Evolutionary conservation across 2,797 vertebrate genomes (phyloP), one percentile per base, ranked within the genome.

Genomic region (Toxotes lorentzi): DNA sequence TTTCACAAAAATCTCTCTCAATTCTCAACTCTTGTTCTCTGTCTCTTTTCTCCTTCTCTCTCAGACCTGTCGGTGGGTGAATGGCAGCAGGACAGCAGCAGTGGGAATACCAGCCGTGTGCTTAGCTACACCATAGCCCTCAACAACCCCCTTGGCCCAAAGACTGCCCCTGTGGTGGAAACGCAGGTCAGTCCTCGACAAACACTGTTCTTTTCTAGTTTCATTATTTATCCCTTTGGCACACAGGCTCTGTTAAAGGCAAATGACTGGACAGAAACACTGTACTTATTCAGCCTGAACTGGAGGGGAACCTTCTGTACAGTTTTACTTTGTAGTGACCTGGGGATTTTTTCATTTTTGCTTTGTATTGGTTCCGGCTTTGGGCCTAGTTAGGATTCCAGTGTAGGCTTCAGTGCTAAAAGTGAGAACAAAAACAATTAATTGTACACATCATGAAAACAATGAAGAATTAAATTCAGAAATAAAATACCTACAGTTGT

Each of bases 121-220:
- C 93, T 98, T 34, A 96, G 96, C 54, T 98, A 98, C 88, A 97
- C 96, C 85, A 97, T 97, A 59, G 95, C 96, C 73, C 97, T 97
- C 93, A 97, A 95, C 95, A 98, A 97, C 92, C 97, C 97, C 0
- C 93, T 98, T 53, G 97, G 97, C 50, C 97, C 97, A 65, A 97
- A 97, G 88, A 96, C 95, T 0, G 97, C 97, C 40, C 95, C 96
- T 0, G 97, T 96, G 73, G 95, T 97, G 76, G 97, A 98, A 90
- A 97, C 96, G 0, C 97, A 98, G 96, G 97, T 97, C 63, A 84
- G 94, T 77, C 34, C 35, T 23, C 23, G 34, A 66, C 63, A 34
- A 67, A 60, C 40, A 27, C 16, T 0, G 0, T 5, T 47, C 27
- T 34, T 47, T 65, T 68, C 35, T 45, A 10, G 14, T 45, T 61